phyloP scores from a whole-genome alignment of 2,888 invertebrate genomes.

The Phanerotoma sp. region DNA sequence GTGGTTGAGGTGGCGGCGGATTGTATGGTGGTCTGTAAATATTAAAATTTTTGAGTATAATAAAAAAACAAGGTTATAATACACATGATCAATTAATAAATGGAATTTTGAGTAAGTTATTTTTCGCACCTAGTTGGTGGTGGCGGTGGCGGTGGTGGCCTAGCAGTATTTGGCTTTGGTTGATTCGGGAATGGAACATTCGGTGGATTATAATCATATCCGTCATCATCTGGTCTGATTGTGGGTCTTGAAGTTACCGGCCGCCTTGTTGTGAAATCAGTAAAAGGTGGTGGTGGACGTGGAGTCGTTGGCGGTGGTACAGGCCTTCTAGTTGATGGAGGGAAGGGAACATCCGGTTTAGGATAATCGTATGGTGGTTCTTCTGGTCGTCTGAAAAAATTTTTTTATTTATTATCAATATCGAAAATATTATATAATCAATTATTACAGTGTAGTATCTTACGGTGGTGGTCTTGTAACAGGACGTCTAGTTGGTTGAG shows the following conservation, averaged over 20 bases:
- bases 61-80: no score
- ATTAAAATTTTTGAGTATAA: no score
- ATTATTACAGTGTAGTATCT: slow-evolving; percentile 16
- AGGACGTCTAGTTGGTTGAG: slow-evolving; percentile 18
- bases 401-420: no score
- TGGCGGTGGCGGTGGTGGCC: slow-evolving; percentile 28
- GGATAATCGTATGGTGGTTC: slow-evolving; percentile 1
- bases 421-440: no score
- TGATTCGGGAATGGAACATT: slow-evolving; percentile 21
- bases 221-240: not conserved
- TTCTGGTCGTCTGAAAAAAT: slow-evolving; percentile 3
- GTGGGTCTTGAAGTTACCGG: slow-evolving; percentile 3
- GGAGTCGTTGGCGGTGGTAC: slow-evolving; percentile 15
- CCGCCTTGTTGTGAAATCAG: slow-evolving; percentile 7
- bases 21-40: not conserved
- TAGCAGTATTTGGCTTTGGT: not conserved
- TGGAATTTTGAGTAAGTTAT: no score
- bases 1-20: slow-evolving; percentile 30
- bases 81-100: no score
- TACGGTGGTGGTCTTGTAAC: slow-evolving; percentile 21
- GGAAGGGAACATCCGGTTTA: not conserved
- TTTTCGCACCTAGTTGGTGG: slow-evolving; percentile 21
- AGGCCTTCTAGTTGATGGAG: slow-evolving; percentile 6
- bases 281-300: slow-evolving; percentile 12
- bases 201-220: slow-evolving; percentile 26